phyloP scores from a whole-genome alignment of 1,140 invertebrate genomes.

The Hyles euphorbiae region DNA sequence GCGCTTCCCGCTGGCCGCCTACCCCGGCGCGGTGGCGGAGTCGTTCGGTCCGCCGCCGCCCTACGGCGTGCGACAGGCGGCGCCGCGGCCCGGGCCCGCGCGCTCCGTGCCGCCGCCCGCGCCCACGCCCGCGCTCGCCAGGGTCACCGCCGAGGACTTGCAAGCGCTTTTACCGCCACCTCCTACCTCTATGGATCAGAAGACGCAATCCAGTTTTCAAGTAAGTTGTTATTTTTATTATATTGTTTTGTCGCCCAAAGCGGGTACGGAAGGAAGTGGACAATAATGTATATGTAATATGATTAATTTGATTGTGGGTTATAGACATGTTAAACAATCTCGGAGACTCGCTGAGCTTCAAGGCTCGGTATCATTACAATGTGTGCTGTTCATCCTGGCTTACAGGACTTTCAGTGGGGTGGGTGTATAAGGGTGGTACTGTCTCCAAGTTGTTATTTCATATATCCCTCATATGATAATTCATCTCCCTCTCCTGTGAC shows the following conservation, averaged over 20 bases:
- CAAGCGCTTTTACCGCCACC: conserved; percentile 72
- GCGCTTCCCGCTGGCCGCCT: conserved; percentile 37
- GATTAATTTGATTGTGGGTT: too few species aligned
- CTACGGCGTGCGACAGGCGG: conserved; percentile 25
- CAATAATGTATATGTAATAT: too few species aligned
- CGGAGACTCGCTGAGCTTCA: too few species aligned
- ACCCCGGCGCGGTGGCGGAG: conserved; percentile 18
- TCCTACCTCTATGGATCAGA: conserved; percentile 76
- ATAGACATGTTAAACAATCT: too few species aligned
- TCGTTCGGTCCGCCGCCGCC: conserved; percentile 52
- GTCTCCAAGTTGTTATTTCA: too few species aligned
- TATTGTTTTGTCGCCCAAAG: too few species aligned
- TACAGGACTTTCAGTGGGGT: too few species aligned
- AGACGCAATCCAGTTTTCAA: conserved; percentile 77
- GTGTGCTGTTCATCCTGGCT: too few species aligned
- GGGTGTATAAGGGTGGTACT: too few species aligned
- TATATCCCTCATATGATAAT: too few species aligned
- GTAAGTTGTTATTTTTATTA: conserved; percentile 26
- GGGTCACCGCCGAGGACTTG: conserved; percentile 68
- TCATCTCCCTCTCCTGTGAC: background rate
- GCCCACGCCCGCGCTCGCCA: conserved; percentile 26
- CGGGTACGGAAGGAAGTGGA: too few species aligned
- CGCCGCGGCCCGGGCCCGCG: conserved; percentile 39
- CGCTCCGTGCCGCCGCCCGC: conserved; percentile 25
- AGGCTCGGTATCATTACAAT: too few species aligned